Base-by-base conservation (phyloP, 2,888 invertebrate genomes). In the Drosophila kanekoi region DNA sequence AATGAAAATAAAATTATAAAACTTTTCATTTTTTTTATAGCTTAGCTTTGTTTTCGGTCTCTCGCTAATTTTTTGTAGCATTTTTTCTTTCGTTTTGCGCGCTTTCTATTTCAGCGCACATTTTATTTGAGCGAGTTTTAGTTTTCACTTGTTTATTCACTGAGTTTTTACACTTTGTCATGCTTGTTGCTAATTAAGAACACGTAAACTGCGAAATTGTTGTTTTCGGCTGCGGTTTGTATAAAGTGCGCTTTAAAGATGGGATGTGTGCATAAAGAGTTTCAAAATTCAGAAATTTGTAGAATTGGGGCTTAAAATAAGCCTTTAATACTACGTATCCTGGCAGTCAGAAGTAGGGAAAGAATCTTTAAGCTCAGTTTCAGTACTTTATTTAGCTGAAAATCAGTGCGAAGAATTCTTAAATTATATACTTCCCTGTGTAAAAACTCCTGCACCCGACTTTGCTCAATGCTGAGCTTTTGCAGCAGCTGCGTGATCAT, bases 121-220 rank as follows among this genome's bases (percentile, higher is more conserved):
- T 69, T 79, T 69, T 64, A 59, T 74, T 63, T 63, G 45, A 23
- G 48, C 48, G 40, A 51, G 66, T 51, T 64, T 76, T 56, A 52
- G 49, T 60, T 62, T 58, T 45, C 33, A 38, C 49, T 62, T 52
- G 47, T 67, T 76, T 77, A 47, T 54, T 66, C 45, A 23, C 35
- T 33, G 40, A 23, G 51, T 57, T 65, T 60, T 14, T 44, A 66
- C 58, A 38, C 53, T 51, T 72, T 62, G 64, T 57, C 72, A 72
- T 63, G 73, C 63, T 51, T 23, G 47, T 58, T 71, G 72, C 80
- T 77, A 79, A 79, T 77, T 79, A 79, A 77, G 77, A 45, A 62
- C 70, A 63, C 60, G 63, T 63, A 65, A 79, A 64, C 49, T 56
- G 64, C 41, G 28, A 56, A 68, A 38, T 68, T 54, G 40, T 43